These are phyloP conservation scores for Apotomis betuletana DNA, from an alignment of 2,888 invertebrate species.

Conservation along the genomic window DNA sequence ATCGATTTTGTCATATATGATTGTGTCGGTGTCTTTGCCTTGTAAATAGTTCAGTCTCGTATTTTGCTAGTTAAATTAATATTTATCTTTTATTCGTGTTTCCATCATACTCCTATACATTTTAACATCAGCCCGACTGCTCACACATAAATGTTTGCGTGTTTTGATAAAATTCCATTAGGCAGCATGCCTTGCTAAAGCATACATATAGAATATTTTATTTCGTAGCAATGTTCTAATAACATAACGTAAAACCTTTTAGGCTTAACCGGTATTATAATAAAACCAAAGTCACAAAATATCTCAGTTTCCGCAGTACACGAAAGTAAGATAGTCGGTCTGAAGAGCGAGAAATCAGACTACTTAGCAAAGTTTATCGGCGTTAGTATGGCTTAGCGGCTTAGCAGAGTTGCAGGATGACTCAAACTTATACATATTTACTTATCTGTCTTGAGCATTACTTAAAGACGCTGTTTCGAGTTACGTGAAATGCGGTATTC, in stretches of 20 bases:
- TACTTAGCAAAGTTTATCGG: slow-evolving; percentile 50
- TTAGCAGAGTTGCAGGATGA: slow-evolving; percentile 41
- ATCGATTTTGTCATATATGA: too few relatives aligned
- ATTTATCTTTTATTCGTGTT: too few relatives aligned
- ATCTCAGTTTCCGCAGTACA: slow-evolving; percentile 32
- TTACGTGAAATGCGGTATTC: not conserved
- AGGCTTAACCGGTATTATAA: not conserved
- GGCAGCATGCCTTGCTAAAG: too few relatives aligned
- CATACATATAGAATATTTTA: too few relatives aligned
- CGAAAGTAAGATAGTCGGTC: slow-evolving; percentile 47
- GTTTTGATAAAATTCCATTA: too few relatives aligned
- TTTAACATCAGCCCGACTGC: too few relatives aligned
- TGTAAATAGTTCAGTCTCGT: too few relatives aligned
- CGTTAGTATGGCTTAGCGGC: slow-evolving; percentile 45
- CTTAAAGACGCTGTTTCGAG: slow-evolving; percentile 12
- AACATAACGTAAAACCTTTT: not conserved
- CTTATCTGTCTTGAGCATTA: slow-evolving; percentile 22
- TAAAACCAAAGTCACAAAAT: slow-evolving; percentile 6
- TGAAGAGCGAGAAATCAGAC: slow-evolving; percentile 49
- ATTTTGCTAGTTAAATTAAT: too few relatives aligned
- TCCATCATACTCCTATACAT: too few relatives aligned
- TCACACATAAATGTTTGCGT: too few relatives aligned
- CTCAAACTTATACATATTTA: slow-evolving; percentile 36
- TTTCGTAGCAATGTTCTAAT: too few relatives aligned
- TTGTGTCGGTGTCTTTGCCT: too few relatives aligned